Conservation (phyloP, 2,113 vertebrate species). For the Xenus cinereus region DNA sequence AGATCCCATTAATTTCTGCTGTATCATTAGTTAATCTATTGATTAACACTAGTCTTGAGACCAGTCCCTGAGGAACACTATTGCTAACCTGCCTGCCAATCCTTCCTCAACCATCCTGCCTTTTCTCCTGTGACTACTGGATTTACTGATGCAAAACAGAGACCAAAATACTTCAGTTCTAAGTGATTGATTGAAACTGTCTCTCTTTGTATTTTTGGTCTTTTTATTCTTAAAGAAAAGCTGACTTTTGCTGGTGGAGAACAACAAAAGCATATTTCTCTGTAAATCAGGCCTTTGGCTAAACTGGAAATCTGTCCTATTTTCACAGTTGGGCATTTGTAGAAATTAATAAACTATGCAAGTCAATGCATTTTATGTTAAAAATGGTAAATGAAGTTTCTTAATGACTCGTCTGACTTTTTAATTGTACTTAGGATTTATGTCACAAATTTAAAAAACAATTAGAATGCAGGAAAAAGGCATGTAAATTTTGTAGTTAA, state of each 20-base stretch:
- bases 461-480: neutral
- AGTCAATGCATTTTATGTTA: neutral
- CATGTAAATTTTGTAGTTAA: neutral
- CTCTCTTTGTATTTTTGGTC: neutral
- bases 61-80: neutral
- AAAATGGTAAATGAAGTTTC: constrained; percentile 20
- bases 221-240: neutral
- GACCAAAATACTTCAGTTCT: neutral
- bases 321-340: neutral
- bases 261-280: neutral
- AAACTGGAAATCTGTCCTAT: neutral
- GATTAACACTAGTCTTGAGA: neutral
- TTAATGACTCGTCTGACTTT: constrained; percentile 4
- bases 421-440: neutral
- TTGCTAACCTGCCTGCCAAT: neutral
- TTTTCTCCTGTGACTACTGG: neutral
- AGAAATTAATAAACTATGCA: constrained; percentile 16
- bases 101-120: neutral
- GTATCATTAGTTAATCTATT: neutral
- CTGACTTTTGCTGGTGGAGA: neutral
- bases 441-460: neutral
- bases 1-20: neutral
- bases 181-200: neutral
- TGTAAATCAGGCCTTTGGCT: neutral
- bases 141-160: constrained; percentile 2